Evolutionary conservation across 1,140 invertebrate genomes (phyloP), one percentile per base, ranked within the genome.

Genomic region (Ostrea denselamellosa): DNA sequence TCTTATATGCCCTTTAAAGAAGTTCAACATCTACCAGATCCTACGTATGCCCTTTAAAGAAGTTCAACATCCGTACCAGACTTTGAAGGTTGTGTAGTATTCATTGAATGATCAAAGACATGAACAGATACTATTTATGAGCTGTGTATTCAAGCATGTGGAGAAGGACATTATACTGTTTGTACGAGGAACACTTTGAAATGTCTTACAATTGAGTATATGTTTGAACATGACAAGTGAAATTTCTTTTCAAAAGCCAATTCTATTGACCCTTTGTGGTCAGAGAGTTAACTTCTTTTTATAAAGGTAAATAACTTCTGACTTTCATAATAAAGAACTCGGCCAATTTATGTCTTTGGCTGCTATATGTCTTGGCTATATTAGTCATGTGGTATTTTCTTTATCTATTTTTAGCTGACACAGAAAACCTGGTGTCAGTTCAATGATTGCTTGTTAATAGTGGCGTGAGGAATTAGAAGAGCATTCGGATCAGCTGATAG

Each of bases 321-420:
- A 77, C 68, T 77, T 77, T 77, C 68, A 28, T 34, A 10, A 77
- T 34, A 77, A 77, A 77, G 28, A 71, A 77, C 12, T 17, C 17
- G 56, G 56, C 56, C 56, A 62, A n/a, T 19, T 62, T 17, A 62
- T 62, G 17, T 62, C 17, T 62, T 62, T 62, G 10, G 28, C 14
- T 34, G n/a, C 10, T 62, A 62, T 12, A 62, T n/a, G 25, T 12
- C 14, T 9, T n/a, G 65, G 65, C 65, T 77, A 77, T 28, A 77
- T 77, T 77, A 77, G 68, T 77, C 68, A 77, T 77, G 68, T 34
- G 68, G 68, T 77, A 25, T 77, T 77, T 77, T 77, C 68, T 77
- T 77, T 14, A 34, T 77, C 68, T 77, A 77, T 77, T 77, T 77
- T 28, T 77, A 77, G 68, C 22, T 62, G 58, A n/a, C 58, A 62